These are phyloP conservation scores for Leiothrix lutea DNA, from an alignment of 2,113 vertebrate species.

Conservation along the genomic window DNA sequence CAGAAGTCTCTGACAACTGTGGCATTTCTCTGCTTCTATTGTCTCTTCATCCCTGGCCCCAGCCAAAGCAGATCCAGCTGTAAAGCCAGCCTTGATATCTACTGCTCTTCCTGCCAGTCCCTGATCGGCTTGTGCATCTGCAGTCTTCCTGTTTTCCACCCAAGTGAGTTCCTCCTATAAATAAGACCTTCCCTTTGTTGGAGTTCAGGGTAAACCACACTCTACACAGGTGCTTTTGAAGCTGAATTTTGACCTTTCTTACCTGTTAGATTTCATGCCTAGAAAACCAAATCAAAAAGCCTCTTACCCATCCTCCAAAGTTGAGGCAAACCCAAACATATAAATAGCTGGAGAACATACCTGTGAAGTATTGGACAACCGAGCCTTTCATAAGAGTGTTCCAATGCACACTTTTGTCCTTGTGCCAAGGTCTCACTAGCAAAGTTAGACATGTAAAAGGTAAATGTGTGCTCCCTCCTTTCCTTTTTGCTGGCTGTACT, in stretches of 20 bases:
- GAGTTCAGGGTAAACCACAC: neutral
- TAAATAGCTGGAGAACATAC: neutral
- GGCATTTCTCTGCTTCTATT: neutral
- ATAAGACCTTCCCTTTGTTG: neutral
- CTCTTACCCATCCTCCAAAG: neutral
- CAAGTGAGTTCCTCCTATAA: neutral
- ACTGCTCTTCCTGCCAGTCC: neutral
- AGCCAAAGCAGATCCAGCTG: neutral
- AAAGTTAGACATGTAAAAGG: neutral
- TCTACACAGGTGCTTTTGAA: neutral
- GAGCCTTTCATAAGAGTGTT: neutral
- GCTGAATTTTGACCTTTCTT: neutral
- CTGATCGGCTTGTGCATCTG: accelerated
- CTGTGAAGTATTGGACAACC: neutral
- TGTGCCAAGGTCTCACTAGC: neutral
- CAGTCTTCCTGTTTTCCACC: neutral
- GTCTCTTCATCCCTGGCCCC: neutral
- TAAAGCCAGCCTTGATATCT: neutral
- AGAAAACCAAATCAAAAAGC: neutral
- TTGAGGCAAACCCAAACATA: neutral
- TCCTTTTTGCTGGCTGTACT: neutral
- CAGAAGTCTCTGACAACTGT: neutral
- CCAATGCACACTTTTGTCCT: neutral
- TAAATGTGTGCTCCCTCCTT: neutral
- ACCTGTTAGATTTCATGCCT: neutral